phyloP scores from a whole-genome alignment of 2,888 invertebrate genomes.

The Hirtodrosophila trivittata region DNA sequence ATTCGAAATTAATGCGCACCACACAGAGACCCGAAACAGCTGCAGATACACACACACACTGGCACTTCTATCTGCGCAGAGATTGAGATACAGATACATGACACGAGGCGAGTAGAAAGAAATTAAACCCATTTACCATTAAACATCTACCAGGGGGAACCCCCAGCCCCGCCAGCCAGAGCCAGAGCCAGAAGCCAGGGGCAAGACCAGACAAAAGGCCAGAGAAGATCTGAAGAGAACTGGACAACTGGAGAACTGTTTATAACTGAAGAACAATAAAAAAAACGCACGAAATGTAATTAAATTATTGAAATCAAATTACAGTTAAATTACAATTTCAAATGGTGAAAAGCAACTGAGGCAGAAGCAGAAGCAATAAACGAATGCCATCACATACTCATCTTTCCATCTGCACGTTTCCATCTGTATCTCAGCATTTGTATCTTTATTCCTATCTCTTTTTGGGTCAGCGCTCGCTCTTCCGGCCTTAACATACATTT shows the following conservation, averaged over 20 bases:
- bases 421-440: not conserved
- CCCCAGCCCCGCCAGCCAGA: too few relatives aligned
- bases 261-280: constrained; percentile 7
- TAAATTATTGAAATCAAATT: constrained; percentile 78
- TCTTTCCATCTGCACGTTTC: constrained; percentile 20
- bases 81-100: constrained; percentile 31
- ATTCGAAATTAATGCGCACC: constrained; percentile 67
- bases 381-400: too few relatives aligned
- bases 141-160: too few relatives aligned
- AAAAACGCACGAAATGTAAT: constrained; percentile 63
- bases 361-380: too few relatives aligned
- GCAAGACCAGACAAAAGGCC: constrained; percentile 16
- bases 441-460: constrained; percentile 9
- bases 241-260: too few relatives aligned
- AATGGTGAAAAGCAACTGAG: constrained; percentile 22
- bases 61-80: constrained; percentile 11
- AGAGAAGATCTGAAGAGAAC: too few relatives aligned
- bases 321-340: constrained; percentile 66
- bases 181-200: constrained; percentile 5
- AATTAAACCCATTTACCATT: constrained; percentile 50
- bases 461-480: constrained; percentile 39
- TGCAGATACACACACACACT: constrained; percentile 11
- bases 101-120: constrained; percentile 31
- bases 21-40: constrained; percentile 15
- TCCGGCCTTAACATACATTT: constrained; percentile 1